phyloP scores from a whole-genome alignment of 1,140 invertebrate species.

The Drosophila orosa region DNA sequence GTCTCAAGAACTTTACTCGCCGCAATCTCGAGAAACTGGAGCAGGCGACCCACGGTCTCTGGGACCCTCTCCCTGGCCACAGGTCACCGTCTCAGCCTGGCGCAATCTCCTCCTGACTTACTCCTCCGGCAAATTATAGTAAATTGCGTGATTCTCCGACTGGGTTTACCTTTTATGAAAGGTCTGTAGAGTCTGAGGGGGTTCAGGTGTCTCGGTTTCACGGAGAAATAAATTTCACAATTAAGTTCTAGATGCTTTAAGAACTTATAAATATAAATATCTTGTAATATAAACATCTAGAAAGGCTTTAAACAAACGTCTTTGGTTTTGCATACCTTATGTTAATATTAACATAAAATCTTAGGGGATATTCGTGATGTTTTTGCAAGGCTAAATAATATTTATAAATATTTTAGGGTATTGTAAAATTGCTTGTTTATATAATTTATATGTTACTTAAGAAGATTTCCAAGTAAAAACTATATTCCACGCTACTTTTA shows the following conservation, averaged over 20 bases:
- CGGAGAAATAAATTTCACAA: constrained; percentile 1
- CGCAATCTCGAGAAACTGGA: constrained; percentile 70
- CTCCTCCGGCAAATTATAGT: constrained; percentile 68
- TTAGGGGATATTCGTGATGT: neutral
- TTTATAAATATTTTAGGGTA: neutral
- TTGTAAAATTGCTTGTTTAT: neutral
- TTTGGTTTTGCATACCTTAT: neutral
- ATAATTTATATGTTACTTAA: neutral
- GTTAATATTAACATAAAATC: neutral
- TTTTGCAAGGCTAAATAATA: neutral
- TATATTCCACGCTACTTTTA: too few species aligned
- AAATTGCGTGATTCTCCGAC: constrained; percentile 73
- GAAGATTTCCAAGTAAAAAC: neutral
- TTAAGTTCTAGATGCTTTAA: neutral
- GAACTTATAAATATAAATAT: neutral
- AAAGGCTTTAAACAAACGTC: neutral
- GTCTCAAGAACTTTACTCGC: constrained; percentile 46
- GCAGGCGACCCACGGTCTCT: constrained; percentile 33
- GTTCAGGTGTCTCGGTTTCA: constrained; percentile 48
- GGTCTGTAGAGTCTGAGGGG: constrained; percentile 4
- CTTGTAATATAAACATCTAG: neutral
- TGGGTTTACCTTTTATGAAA: constrained; percentile 49
- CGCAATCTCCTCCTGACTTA: constrained; percentile 6
- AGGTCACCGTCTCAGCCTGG: neutral
- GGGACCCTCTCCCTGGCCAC: neutral